Evolutionary conservation across 2,888 invertebrate genomes (phyloP).

Genomic region (Branchellion lobata): DNA sequence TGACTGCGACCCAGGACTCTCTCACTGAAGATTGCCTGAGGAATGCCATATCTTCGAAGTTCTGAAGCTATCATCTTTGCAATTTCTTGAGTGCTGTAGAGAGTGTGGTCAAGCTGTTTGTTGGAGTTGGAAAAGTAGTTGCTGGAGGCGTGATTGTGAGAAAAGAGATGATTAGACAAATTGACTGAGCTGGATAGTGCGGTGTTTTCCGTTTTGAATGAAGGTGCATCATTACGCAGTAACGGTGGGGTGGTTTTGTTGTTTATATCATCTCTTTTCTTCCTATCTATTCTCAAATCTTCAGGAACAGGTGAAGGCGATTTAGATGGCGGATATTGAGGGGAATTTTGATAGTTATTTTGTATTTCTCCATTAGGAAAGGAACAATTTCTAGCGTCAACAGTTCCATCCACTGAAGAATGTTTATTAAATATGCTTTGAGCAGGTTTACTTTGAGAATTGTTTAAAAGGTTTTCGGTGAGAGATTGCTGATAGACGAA

Average conservation of each 20-base stretch:
- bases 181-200: neutral
- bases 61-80: conserved; percentile 42
- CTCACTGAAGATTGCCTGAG: conserved; percentile 44
- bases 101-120: conserved; percentile 17
- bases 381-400: neutral
- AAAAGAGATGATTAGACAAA: no score
- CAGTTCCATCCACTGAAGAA: neutral
- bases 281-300: conserved; percentile 21
- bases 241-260: neutral
- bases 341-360: neutral
- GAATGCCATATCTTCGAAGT: conserved; percentile 42
- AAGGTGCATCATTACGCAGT: no score
- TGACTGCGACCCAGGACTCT: conserved; percentile 43
- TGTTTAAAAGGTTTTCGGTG: conserved; percentile 19
- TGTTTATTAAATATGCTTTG: conserved; percentile 7
- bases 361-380: neutral
- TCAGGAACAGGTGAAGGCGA: conserved; percentile 10
- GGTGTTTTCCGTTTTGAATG: neutral
- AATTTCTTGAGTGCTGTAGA: conserved; percentile 43
- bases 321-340: neutral
- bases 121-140: neutral
- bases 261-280: conserved; percentile 1
- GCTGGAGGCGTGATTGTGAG: neutral
- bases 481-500: conserved; percentile 35
- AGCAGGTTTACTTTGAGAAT: conserved; percentile 1